A percentile compares a stretch with the other conserved stretches of the same genome.
Evolutionary conservation across 2,888 invertebrate genomes (phyloP).

Genomic region (Platerodrilus igneus): DNA sequence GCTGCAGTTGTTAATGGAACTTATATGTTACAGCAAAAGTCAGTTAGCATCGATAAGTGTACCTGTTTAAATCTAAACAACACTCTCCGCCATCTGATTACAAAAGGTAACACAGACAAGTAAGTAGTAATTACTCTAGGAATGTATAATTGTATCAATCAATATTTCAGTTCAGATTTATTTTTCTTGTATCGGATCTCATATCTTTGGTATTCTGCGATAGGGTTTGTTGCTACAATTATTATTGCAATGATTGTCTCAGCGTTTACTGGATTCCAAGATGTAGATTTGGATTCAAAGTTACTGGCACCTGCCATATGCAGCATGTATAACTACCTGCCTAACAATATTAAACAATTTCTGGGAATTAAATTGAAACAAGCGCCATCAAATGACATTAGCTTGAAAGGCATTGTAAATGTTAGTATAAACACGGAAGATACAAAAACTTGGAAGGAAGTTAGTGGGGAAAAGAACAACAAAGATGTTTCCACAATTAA

Average conservation of each 20-base stretch:
- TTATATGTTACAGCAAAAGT: conserved; percentile 46
- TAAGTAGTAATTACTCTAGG: too few relatives aligned
- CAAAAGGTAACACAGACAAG: too few relatives aligned
- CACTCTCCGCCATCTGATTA: too few relatives aligned
- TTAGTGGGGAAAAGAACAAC: too few relatives aligned
- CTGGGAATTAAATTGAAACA: conserved; percentile 37
- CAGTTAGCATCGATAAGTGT: conserved; percentile 54
- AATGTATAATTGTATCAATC: too few relatives aligned
- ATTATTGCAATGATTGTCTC: conserved; percentile 70
- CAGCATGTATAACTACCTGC: conserved; percentile 52
- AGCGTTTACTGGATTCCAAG: conserved; percentile 58
- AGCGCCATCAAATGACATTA: conserved; percentile 21
- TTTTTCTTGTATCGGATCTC: conserved; percentile 66
- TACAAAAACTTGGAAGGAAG: too few relatives aligned
- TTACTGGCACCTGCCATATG: conserved; percentile 65
- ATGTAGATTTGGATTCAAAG: conserved; percentile 61
- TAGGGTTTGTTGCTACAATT: conserved; percentile 71
- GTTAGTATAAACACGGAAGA: too few relatives aligned
- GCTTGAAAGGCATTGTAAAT: conserved; percentile 35
- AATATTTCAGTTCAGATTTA: conserved; percentile 35
- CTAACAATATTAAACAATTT: conserved; percentile 48
- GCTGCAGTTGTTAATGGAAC: conserved; percentile 51
- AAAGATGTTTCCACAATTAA: too few relatives aligned
- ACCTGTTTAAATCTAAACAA: conserved; percentile 29
- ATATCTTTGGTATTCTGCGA: conserved; percentile 86